Base-by-base conservation (phyloP, 1,140 invertebrate genomes). In the Drosophila gunungcola region DNA sequence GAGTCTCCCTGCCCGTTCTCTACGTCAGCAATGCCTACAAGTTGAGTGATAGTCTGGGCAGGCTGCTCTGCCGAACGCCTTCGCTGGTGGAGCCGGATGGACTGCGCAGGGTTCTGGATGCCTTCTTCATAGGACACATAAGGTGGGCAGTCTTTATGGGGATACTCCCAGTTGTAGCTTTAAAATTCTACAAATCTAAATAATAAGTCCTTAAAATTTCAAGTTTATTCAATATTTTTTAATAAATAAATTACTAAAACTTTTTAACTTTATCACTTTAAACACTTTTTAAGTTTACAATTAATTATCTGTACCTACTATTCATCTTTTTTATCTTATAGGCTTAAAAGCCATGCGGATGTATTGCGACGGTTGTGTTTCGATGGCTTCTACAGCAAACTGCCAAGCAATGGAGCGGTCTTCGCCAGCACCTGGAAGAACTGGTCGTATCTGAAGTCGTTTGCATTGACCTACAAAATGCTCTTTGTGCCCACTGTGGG, bases 391-490 rank as follows among this genome's bases (percentile, higher is more conserved):
- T 95, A 95, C 67, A 94, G 94, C n/a, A 94, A 94, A 53, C 93
- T 94, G 77, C 94, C 94, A 1, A 93, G 93, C 29, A 95, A 95
- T 90, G 94, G 94, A 3, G 94, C 94, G 43, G 94, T 94, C 67
- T 95, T 94, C 74, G 94, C 94, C 11, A 94, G 94, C 62, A 94
- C 94, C 7, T 95, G 94, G 94, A 95, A 95, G 83, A 95, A 95
- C 89, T 95, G 94, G 94, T 93, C 92, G 48, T 93, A 92, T 78
- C 81, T 95, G 10, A 93, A 93, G 56, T 94, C 94, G 42, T 95
- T 94, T 78, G 94, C 94, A 0, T 73, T 92, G 29, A 93, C 94
- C 49, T 94, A 94, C 70, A 92, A 93, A 48, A 91, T 95, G 61
- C 52, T 94, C 5, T 95, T 95, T 80, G 92, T 94, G 42, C 94